Evolutionary conservation across 2,797 vertebrate species (phyloP).

Genomic region (Dermochelys coriacea): DNA sequence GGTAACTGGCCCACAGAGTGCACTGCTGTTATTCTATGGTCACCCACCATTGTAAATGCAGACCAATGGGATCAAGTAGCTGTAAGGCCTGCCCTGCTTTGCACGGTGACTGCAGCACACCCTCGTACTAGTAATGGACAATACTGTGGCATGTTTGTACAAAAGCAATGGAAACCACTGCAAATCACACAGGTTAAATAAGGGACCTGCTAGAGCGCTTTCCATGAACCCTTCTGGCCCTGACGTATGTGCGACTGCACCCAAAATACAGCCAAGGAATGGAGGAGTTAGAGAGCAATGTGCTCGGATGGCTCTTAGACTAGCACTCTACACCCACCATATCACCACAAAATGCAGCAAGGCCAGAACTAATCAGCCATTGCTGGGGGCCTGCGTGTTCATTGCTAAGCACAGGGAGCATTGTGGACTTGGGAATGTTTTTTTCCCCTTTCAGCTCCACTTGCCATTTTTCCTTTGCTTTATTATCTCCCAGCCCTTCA

Average conservation of each 20-base stretch:
- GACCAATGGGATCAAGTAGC: neutral
- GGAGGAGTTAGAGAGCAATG: fast-evolving
- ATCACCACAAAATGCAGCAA: fast-evolving
- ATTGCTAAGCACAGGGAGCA: fast-evolving
- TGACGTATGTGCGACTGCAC: fast-evolving
- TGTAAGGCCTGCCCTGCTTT: neutral
- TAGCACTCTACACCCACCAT: fast-evolving
- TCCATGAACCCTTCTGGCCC: neutral
- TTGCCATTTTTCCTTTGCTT: neutral
- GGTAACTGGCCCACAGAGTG: neutral
- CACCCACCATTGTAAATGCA: fast-evolving
- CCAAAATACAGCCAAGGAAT: fast-evolving
- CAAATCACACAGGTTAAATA: neutral
- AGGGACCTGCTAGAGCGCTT: neutral
- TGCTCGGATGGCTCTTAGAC: fast-evolving
- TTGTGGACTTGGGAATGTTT: fast-evolving
- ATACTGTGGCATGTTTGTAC: fast-evolving
- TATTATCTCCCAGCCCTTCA: neutral
- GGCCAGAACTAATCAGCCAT: neutral
- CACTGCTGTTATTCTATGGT: fast-evolving
- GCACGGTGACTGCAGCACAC: fast-evolving
- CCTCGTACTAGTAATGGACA: neutral
- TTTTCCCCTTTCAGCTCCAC: fast-evolving
- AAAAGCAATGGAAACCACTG: fast-evolving
- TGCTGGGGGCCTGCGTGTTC: fast-evolving